Conservation (phyloP, 2,888 invertebrate genomes). For the Shargacucullia verbasci region DNA sequence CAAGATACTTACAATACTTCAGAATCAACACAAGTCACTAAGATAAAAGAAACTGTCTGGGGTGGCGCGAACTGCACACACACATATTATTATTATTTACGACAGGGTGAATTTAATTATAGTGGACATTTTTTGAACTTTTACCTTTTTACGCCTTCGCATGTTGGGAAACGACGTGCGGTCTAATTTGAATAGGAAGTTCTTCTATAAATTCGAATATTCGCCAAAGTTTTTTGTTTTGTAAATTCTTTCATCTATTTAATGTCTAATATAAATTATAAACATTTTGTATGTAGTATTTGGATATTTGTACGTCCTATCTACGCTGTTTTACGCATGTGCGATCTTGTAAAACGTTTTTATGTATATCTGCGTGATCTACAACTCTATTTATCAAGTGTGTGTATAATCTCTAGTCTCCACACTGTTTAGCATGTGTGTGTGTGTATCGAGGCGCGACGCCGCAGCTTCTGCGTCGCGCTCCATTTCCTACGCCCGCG, state of each 20-base stretch:
- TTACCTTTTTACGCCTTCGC: too few relatives aligned
- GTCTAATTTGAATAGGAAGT: too few relatives aligned
- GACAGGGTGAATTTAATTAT: background rate
- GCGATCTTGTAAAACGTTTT: slow-evolving; percentile 17
- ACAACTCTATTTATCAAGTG: slow-evolving; percentile 2
- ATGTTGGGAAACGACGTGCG: too few relatives aligned
- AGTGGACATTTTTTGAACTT: too few relatives aligned
- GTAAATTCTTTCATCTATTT: too few relatives aligned
- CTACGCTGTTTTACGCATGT: background rate
- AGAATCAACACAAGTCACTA: slow-evolving; percentile 4
- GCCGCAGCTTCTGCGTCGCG: slow-evolving; percentile 71
- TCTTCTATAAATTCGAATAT: too few relatives aligned
- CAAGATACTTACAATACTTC: background rate
- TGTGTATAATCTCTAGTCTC: slow-evolving; percentile 14
- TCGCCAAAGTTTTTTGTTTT: background rate
- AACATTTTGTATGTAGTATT: slow-evolving; percentile 12
- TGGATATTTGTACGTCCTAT: slow-evolving; percentile 8
- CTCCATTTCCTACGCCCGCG: slow-evolving; percentile 71
- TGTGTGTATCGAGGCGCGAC: slow-evolving; percentile 50
- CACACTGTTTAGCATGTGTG: slow-evolving; percentile 32
- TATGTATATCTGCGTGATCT: slow-evolving; percentile 9
- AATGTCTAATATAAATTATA: background rate
- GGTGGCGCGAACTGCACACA: slow-evolving; percentile 9
- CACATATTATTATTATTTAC: background rate
- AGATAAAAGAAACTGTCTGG: slow-evolving; percentile 26